These are phyloP conservation scores for Euphydryas editha DNA, from an alignment of 2,888 invertebrate species.

Conservation along the genomic window DNA sequence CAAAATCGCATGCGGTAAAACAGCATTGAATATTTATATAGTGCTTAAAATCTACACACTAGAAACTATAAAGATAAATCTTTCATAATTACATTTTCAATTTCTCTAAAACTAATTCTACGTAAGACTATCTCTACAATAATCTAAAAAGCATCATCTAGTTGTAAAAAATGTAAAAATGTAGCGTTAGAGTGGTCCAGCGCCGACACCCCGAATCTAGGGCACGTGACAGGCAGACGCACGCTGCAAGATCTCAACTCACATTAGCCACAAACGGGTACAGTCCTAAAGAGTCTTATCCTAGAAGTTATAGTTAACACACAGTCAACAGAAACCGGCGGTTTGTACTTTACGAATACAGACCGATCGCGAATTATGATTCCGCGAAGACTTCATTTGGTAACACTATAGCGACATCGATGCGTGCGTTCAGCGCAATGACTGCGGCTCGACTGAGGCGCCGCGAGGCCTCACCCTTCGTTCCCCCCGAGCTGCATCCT, in stretches of 20 bases:
- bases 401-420: conserved; percentile 44
- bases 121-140: conserved; percentile 46
- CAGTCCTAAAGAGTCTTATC: conserved; percentile 67
- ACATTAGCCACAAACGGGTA: conserved; percentile 76
- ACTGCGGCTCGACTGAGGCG: conserved; percentile 70
- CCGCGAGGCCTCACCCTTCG: conserved; percentile 51
- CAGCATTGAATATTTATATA: neutral
- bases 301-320: conserved; percentile 53
- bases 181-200: conserved; percentile 68
- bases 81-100: neutral
- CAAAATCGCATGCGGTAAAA: conserved; percentile 25
- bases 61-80: conserved; percentile 1
- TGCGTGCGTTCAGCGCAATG: conserved; percentile 61
- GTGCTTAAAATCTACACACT: conserved; percentile 1
- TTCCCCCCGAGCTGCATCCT: conserved; percentile 72
- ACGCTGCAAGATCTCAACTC: conserved; percentile 70
- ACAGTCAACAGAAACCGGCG: conserved; percentile 68
- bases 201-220: conserved; percentile 73
- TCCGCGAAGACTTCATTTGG: conserved; percentile 74
- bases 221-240: conserved; percentile 73
- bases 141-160: conserved; percentile 61
- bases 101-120: conserved; percentile 3
- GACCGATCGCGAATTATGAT: conserved; percentile 60
- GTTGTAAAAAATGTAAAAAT: conserved; percentile 65
- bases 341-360: conserved; percentile 50